Percentiles rank a stretch among this genome's conserved stretches.
phyloP scores from a whole-genome alignment of 2,113 vertebrate species.

The Hiodon tergisus region DNA sequence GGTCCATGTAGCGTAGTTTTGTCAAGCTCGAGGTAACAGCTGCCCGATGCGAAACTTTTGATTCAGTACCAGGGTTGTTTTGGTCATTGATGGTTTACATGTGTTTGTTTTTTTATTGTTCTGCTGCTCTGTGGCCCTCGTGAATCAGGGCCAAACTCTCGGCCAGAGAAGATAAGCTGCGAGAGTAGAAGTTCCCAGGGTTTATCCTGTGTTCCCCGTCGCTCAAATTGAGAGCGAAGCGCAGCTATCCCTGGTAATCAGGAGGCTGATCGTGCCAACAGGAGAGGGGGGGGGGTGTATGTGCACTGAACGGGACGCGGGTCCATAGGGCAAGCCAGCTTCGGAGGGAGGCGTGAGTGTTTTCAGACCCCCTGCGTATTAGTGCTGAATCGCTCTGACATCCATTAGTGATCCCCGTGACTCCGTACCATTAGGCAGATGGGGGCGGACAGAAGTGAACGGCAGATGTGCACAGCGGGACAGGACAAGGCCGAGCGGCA shows the following conservation, averaged over 20 bases:
- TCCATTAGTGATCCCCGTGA: slow-evolving; percentile 13
- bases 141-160: background rate
- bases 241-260: too few relatives aligned
- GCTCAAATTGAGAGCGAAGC: background rate
- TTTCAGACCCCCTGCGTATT: background rate
- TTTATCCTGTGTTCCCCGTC: background rate
- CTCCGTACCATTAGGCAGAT: background rate
- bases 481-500: too few relatives aligned
- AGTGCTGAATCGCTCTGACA: background rate
- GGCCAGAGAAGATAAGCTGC: background rate
- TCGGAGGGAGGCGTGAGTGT: background rate
- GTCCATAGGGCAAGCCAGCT: background rate
- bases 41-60: too few relatives aligned
- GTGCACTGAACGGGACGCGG: too few relatives aligned
- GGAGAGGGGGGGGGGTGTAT: background rate
- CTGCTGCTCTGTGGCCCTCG: background rate
- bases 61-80: too few relatives aligned
- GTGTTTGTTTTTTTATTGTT: background rate
- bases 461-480: background rate
- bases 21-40: too few relatives aligned
- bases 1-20: too few relatives aligned
- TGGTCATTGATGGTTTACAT: background rate
- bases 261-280: background rate
- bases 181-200: background rate
- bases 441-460: background rate